These are phyloP conservation scores for Falco punctatus DNA, from an alignment of 2,113 vertebrate genomes.

Conservation along the genomic window DNA sequence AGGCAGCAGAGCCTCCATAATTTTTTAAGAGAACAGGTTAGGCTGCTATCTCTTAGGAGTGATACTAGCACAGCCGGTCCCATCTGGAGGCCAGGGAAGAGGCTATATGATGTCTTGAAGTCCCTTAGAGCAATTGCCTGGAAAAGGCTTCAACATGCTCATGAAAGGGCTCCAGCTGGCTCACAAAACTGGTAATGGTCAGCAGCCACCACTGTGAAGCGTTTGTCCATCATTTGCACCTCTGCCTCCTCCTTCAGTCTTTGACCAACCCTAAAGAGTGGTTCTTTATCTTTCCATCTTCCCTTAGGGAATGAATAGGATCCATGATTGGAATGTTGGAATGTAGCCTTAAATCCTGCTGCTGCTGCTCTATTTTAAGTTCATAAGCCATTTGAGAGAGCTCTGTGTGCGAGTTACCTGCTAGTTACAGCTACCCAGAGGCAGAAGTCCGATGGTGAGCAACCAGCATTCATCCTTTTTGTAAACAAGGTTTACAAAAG, in stretches of 20 bases:
- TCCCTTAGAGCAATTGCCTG: background rate
- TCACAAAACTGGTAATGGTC: background rate
- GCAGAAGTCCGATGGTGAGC: background rate
- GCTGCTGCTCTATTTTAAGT: background rate
- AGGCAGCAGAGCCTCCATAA: background rate
- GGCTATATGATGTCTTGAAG: rapidly evolving
- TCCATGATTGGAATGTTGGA: background rate
- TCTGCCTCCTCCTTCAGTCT: background rate
- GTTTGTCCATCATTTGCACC: background rate
- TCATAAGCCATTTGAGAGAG: background rate
- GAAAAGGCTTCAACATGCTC: background rate
- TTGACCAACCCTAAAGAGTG: background rate
- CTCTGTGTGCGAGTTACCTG: background rate
- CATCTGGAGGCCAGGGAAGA: background rate
- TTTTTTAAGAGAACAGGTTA: background rate
- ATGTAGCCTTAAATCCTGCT: background rate
- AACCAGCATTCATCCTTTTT: background rate
- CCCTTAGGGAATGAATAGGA: background rate
- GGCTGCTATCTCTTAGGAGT: background rate
- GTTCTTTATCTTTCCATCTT: background rate
- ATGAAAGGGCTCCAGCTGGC: background rate
- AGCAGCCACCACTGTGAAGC: background rate
- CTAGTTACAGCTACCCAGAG: background rate
- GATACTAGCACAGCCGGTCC: background rate
- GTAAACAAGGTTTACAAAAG: background rate